Conservation (phyloP, 2,113 vertebrate genomes). For the Madoqua kirkii region DNA sequence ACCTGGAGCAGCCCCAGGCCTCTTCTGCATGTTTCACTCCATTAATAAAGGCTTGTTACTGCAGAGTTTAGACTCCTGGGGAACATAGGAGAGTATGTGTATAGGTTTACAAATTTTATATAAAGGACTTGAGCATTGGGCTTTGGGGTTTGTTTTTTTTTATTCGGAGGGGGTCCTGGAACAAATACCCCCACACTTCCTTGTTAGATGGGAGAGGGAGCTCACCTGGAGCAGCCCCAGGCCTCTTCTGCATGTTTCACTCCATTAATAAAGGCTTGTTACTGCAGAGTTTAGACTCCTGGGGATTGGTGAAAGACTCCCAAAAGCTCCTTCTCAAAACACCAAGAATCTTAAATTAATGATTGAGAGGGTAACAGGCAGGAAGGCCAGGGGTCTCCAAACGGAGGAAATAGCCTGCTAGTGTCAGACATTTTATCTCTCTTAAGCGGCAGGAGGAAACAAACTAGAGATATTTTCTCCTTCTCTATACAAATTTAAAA, state of each 20-base stretch:
- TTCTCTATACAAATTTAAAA: too few relatives aligned
- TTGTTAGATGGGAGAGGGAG: neutral
- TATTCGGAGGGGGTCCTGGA: neutral
- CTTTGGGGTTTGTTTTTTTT: neutral
- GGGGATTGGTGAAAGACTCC: neutral
- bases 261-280: neutral
- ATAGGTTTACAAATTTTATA: neutral
- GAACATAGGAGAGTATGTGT: neutral
- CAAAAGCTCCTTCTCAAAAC: neutral
- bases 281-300: neutral
- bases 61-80: neutral
- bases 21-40: neutral
- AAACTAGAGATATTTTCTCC: too few relatives aligned
- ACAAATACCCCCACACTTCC: neutral
- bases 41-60: neutral
- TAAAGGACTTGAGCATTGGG: neutral
- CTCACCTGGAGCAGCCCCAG: neutral
- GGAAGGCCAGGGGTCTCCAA: too few relatives aligned
- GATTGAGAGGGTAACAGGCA: too few relatives aligned
- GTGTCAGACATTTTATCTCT: too few relatives aligned
- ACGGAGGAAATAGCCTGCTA: too few relatives aligned
- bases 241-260: neutral
- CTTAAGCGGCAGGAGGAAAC: too few relatives aligned
- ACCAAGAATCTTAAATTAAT: neutral
- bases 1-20: neutral